Evolutionary conservation across 2,113 vertebrate genomes (phyloP), one percentile per base, ranked within the genome.

Genomic region (Coregonus clupeaformis): DNA sequence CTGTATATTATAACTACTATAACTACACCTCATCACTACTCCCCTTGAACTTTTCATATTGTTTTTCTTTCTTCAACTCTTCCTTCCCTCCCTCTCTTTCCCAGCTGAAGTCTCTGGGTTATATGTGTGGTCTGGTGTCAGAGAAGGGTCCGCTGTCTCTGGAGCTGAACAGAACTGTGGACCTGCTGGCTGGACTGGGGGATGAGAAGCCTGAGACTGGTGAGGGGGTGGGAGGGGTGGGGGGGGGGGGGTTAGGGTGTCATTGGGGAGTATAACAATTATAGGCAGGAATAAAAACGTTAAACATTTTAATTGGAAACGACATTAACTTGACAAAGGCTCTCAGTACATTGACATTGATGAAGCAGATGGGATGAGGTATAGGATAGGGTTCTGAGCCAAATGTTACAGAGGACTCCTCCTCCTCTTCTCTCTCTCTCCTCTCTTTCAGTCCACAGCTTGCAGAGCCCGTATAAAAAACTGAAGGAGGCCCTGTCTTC

Each of bases 381-480:
- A 16, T 3, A 49, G 32, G 3, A n/a, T n/a, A n/a, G n/a, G n/a
- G n/a, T 16, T 49, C 47, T 49, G 14, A 49, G 47, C 47, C 47
- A 49, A 16, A 16, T 49, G 47, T 3, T 16, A 16, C 47, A 49
- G 14, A 12, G 13, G n/a, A 22, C 11, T 20, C 29, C 12, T 65
- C 1, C 0, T 85, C 47, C 6, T 74, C 20, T 16, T 78, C 74
- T 80, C 12, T 13, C 66, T 20, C 6, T 78, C 84, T n/a, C n/a
- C 85, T 59, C 52, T 18, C 57, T 22, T 22, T 82, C 91, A 99
- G 98, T 93, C 12, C 95, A 91, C 89, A 94, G 96, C 81, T 93
- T 95, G 79, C 97, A 99, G 90, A 99, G 97, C 86, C 98, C 98
- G 5, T 98, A 98, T 68, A 99, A 99, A 89, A 98, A 97, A 87